These are phyloP conservation scores for Sebastolobus alascanus DNA, from an alignment of 2,797 vertebrate species.

Conservation along the genomic window DNA sequence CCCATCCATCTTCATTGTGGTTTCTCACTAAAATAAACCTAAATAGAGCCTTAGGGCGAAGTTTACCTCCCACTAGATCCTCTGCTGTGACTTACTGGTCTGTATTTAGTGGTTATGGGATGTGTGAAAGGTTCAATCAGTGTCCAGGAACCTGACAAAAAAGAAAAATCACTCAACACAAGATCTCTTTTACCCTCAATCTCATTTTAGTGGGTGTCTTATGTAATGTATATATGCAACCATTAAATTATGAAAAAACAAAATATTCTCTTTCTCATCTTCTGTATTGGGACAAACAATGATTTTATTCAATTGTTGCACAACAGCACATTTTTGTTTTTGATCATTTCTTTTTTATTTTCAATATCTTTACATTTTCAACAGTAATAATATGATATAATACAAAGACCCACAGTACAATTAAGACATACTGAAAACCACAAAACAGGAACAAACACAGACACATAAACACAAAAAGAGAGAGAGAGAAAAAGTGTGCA, in stretches of 20 bases:
- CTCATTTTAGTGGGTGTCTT: not conserved
- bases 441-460: no score
- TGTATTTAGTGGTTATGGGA: conserved; percentile 74
- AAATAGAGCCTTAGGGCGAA: conserved; percentile 56
- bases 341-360: not conserved
- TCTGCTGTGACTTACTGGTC: conserved; percentile 42
- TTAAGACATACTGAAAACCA: no score
- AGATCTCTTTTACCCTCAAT: not conserved
- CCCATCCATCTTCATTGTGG: conserved; percentile 45
- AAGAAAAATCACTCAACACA: not conserved
- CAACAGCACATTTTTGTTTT: not conserved
- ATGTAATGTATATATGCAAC: not conserved
- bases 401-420: no score
- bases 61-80: conserved; percentile 41
- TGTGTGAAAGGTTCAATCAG: conserved; percentile 56
- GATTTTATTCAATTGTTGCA: not conserved
- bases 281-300: not conserved
- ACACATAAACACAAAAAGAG: no score
- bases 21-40: conserved; percentile 69
- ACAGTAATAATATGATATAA: no score
- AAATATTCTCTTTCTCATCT: not conserved
- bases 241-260: conserved; percentile 10
- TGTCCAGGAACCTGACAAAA: conserved; percentile 32
- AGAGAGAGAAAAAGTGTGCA: no score
- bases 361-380: not conserved